Percentiles rank a stretch among this genome's conserved stretches.
Evolutionary conservation across 2,797 vertebrate genomes (phyloP).

Genomic region (Vireo griseus): DNA sequence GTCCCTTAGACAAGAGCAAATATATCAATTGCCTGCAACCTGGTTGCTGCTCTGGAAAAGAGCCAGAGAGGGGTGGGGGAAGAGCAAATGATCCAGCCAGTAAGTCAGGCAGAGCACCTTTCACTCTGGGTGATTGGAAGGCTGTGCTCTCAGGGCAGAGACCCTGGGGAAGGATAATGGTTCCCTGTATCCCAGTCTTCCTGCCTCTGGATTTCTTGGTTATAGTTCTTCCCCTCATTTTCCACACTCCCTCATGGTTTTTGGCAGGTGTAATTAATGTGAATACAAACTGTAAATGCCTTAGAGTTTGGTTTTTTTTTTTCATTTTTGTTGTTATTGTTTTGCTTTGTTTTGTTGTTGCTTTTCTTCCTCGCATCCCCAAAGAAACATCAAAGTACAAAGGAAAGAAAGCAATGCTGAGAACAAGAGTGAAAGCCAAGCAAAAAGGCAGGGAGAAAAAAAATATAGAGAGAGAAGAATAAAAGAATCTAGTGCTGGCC

Average conservation of each 20-base stretch:
- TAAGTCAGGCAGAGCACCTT: background rate
- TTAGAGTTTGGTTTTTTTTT: background rate
- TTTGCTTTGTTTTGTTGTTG: constrained; percentile 21
- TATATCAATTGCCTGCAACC: background rate
- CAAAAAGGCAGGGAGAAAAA: background rate
- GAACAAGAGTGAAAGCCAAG: constrained; percentile 24
- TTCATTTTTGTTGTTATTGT: background rate
- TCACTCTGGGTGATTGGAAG: background rate
- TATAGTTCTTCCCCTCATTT: background rate
- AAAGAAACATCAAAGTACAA: constrained; percentile 62
- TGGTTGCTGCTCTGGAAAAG: background rate
- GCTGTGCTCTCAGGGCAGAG: background rate
- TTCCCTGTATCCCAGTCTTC: background rate
- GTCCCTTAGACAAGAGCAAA: background rate
- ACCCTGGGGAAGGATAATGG: background rate
- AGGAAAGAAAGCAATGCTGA: constrained; percentile 29
- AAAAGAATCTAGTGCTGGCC: background rate
- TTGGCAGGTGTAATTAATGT: background rate
- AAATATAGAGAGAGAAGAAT: background rate
- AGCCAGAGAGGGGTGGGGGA: background rate
- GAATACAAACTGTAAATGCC: constrained; percentile 8
- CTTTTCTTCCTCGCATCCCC: constrained; percentile 35
- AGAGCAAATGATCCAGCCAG: background rate
- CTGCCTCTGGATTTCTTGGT: background rate
- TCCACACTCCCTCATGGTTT: background rate